Evolutionary conservation across 1,140 invertebrate species (phyloP).

Genomic region (Neodiprion fabricii): DNA sequence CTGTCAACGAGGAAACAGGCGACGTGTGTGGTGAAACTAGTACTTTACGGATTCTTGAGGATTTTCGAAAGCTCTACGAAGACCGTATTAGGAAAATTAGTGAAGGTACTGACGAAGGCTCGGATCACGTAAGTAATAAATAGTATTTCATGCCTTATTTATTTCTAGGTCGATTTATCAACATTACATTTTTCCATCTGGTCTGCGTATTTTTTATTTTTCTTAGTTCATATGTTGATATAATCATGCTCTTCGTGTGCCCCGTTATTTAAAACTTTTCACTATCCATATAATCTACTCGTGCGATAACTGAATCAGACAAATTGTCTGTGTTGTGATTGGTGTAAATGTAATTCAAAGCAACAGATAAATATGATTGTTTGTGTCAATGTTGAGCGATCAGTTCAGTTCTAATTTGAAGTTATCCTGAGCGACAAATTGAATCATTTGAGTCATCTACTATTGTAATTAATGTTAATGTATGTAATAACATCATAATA

Average conservation of each 20-base stretch:
- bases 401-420: no score
- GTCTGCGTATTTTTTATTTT: conserved; percentile 7
- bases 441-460: no score
- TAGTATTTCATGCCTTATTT: neutral
- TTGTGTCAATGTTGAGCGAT: conserved; percentile 7
- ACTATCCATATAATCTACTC: conserved; percentile 26
- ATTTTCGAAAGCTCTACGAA: conserved; percentile 46
- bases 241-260: conserved; percentile 15
- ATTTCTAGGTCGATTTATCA: neutral
- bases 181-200: conserved; percentile 10
- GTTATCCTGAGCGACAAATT: no score
- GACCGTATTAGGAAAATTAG: conserved; percentile 41
- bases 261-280: conserved; percentile 22
- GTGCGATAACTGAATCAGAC: conserved; percentile 10
- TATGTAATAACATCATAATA: no score
- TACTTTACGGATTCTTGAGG: conserved; percentile 41
- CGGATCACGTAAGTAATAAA: conserved; percentile 37
- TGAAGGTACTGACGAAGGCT: conserved; percentile 23
- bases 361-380: conserved; percentile 2
- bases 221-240: conserved; percentile 20
- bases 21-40: conserved; percentile 37
- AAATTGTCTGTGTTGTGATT: conserved; percentile 2
- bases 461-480: no score
- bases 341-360: neutral
- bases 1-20: conserved; percentile 29